Base-by-base conservation (phyloP, 2,797 vertebrate species). In the Corythornis leucogaster region DNA sequence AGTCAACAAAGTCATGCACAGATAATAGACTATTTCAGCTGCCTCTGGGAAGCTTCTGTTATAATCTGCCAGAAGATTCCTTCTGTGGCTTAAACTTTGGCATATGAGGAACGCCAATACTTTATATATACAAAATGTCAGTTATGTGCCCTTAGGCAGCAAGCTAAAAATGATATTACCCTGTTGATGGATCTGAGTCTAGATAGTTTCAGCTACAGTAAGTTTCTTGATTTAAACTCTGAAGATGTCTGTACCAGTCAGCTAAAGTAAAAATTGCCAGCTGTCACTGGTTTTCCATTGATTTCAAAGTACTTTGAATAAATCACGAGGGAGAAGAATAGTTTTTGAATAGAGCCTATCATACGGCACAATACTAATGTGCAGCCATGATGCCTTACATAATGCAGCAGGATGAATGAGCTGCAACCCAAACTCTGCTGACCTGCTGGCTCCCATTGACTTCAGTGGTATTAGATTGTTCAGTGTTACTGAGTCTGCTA, bases 31-130 rank as follows among this genome's bases (percentile, higher is more conserved):
- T 6, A 15, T 95, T 96, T 95, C 89, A 97, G 87, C 87, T 85
- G 96, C 89, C 94, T 95, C 87, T 81, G 68, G 84, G 78, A 89
- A 95, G 83, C 92, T 93, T 97, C 94, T 95, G 95, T 92, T 91
- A 90, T 66, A 92, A 96, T 95, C 74, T 95, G 75, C 91, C 93
- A 95, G 94, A 95, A 96, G 93, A 94, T 95, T 97, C 92, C 80
- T 96, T 90, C 92, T 97, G 95, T 95, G 96, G 96, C 95, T 97
- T 97, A 97, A 97, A 97, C 96, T 97, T 95, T 97, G 96, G 94
- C 96, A 97, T 97, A 97, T 96, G 95, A 95, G 76, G 93, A 94
- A 93, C 22, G 71, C 91, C 95, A 96, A 95, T 96, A 94, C 90
- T 91, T 95, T 94, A 95, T 89, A 91, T 94, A 97, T 69, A 96